A percentile compares a stretch with the other conserved stretches of the same genome.
These are phyloP conservation scores for Phaethornis superciliosus DNA, from an alignment of 2,113 vertebrate genomes.

Conservation along the genomic window DNA sequence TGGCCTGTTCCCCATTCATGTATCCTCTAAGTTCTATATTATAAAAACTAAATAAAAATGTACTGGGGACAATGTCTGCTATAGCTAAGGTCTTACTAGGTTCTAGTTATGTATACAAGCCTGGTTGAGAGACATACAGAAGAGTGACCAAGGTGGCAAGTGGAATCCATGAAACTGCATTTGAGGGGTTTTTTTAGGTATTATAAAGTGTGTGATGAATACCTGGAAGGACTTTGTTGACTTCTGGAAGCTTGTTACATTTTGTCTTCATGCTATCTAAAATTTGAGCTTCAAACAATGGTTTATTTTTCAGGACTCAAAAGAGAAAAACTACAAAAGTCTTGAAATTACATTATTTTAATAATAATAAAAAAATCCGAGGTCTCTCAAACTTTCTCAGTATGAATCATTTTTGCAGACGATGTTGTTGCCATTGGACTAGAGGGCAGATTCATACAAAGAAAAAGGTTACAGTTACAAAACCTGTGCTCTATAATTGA, in stretches of 20 bases:
- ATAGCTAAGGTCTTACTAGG: background rate
- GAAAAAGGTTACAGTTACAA: background rate
- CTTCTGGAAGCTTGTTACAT: background rate
- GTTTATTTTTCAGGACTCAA: background rate
- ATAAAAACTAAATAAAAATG: background rate
- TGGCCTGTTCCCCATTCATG: background rate
- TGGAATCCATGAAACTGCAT: background rate
- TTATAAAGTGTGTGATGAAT: background rate
- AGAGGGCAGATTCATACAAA: background rate
- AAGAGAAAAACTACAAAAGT: background rate
- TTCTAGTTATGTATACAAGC: background rate
- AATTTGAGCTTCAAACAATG: background rate
- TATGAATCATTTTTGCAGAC: background rate
- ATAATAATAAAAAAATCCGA: background rate
- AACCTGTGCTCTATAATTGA: background rate
- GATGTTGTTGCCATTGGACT: background rate
- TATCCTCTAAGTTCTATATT: background rate
- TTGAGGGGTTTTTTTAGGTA: background rate
- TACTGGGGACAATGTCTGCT: background rate
- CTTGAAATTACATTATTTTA: background rate
- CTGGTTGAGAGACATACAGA: background rate
- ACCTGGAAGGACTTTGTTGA: background rate
- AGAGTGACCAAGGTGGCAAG: background rate
- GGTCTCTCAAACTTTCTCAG: background rate
- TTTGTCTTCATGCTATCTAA: background rate